A percentile compares a stretch with the other conserved stretches of the same genome.
Conservation (phyloP, 2,113 vertebrate genomes). For the Menidia beryllina region DNA sequence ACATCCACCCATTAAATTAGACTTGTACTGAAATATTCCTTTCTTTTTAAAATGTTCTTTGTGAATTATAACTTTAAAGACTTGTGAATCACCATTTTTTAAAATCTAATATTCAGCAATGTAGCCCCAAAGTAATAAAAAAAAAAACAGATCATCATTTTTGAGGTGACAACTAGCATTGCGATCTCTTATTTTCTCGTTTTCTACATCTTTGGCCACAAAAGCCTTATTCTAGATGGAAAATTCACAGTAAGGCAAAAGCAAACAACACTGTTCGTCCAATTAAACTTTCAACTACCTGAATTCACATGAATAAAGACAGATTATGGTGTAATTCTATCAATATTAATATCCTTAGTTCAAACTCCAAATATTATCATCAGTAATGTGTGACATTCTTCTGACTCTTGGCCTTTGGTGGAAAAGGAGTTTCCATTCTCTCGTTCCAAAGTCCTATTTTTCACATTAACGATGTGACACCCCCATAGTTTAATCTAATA, state of each 20-base stretch:
- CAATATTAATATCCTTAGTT: slow-evolving; percentile 55
- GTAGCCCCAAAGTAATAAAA: too few relatives aligned
- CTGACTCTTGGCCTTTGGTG: slow-evolving; percentile 64
- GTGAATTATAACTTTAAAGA: not conserved
- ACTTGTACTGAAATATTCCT: not conserved
- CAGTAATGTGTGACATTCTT: slow-evolving; percentile 55
- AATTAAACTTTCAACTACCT: slow-evolving; percentile 14
- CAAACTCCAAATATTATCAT: slow-evolving; percentile 56
- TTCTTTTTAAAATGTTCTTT: not conserved
- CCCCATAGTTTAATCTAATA: slow-evolving; percentile 72
- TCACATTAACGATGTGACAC: slow-evolving; percentile 74
- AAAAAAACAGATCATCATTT: too few relatives aligned
- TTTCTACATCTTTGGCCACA: too few relatives aligned
- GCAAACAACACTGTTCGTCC: not conserved
- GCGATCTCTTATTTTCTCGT: too few relatives aligned
- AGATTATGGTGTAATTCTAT: slow-evolving; percentile 46
- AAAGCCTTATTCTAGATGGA: slow-evolving; percentile 6
- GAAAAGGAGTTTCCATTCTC: slow-evolving; percentile 70
- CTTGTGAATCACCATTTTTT: not conserved
- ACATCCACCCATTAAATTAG: not conserved
- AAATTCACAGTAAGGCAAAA: not conserved
- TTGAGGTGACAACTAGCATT: too few relatives aligned
- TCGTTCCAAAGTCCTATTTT: slow-evolving; percentile 56
- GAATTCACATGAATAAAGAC: slow-evolving; percentile 27
- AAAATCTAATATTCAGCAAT: not conserved